Conservation (phyloP, 2,888 invertebrate genomes). For the Parnassius glacialis region DNA sequence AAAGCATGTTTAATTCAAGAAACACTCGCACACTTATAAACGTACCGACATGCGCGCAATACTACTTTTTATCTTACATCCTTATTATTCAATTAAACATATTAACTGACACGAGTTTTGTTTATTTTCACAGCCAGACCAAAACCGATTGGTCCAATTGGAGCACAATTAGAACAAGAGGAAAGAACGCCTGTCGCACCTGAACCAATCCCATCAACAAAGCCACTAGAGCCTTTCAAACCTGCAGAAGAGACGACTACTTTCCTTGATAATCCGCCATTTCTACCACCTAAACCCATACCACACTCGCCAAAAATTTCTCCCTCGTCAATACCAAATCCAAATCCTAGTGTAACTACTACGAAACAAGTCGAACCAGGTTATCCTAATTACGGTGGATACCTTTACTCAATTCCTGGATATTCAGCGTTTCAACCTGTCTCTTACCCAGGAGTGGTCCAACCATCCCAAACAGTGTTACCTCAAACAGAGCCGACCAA, state of each 20-base stretch:
- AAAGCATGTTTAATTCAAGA: too few relatives aligned
- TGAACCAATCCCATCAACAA: conserved; percentile 42
- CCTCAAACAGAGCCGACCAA: conserved; percentile 38
- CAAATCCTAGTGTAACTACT: conserved; percentile 66
- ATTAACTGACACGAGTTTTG: conserved; percentile 2
- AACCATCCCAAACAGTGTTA: conserved; percentile 42
- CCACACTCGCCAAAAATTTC: conserved; percentile 70
- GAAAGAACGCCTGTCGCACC: conserved; percentile 34
- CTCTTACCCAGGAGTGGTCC: conserved; percentile 50
- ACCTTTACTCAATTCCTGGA: conserved; percentile 68
- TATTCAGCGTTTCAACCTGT: conserved; percentile 74
- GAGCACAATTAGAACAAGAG: conserved; percentile 36
- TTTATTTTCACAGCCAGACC: conserved; percentile 40
- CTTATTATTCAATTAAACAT: too few relatives aligned
- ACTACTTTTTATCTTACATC: too few relatives aligned
- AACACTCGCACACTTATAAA: too few relatives aligned
- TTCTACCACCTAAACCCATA: conserved; percentile 55
- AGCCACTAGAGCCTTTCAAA: conserved; percentile 51
- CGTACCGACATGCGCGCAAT: too few relatives aligned
- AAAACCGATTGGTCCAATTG: conserved; percentile 29
- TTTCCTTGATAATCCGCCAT: conserved; percentile 56
- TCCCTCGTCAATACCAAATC: conserved; percentile 74
- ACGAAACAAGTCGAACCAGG: conserved; percentile 59
- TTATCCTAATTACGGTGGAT: conserved; percentile 63
- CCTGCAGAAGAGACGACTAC: conserved; percentile 45